Conservation (phyloP, 1,140 invertebrate species). For the Hesperophylax magnus region DNA sequence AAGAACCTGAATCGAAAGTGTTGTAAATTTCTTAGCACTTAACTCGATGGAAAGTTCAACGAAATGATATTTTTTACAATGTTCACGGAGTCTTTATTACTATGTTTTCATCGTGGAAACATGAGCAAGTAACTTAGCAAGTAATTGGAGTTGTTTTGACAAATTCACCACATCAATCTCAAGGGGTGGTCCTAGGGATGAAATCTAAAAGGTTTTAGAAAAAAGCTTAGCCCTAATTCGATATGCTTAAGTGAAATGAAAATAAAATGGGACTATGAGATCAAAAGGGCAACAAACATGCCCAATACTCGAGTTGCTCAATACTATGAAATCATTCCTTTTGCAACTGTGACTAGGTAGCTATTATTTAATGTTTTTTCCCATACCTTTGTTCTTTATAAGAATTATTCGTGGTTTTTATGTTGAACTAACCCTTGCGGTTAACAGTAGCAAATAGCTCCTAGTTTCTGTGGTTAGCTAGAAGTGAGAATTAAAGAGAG, state of each 20-base stretch:
- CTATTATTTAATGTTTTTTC: neutral
- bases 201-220: slow-evolving; percentile 22
- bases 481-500: slow-evolving; percentile 26
- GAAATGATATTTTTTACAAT: no score
- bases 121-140: neutral
- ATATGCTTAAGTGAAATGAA: neutral
- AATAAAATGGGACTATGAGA: neutral
- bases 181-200: slow-evolving; percentile 11
- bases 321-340: neutral
- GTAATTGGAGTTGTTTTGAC: slow-evolving; percentile 56
- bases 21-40: no score
- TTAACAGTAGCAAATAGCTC: neutral
- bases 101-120: neutral
- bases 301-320: neutral
- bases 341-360: neutral
- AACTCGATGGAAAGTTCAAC: no score
- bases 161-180: slow-evolving; percentile 57
- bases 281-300: neutral
- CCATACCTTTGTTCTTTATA: neutral
- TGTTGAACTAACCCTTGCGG: slow-evolving; percentile 12
- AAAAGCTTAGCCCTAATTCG: slow-evolving; percentile 7
- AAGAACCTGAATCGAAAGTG: no score
- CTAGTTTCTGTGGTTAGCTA: slow-evolving; percentile 16
- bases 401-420: slow-evolving; percentile 6
- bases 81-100: no score